Conservation (phyloP, 2,888 invertebrate species). For the Melangyna quadrimaculata region DNA sequence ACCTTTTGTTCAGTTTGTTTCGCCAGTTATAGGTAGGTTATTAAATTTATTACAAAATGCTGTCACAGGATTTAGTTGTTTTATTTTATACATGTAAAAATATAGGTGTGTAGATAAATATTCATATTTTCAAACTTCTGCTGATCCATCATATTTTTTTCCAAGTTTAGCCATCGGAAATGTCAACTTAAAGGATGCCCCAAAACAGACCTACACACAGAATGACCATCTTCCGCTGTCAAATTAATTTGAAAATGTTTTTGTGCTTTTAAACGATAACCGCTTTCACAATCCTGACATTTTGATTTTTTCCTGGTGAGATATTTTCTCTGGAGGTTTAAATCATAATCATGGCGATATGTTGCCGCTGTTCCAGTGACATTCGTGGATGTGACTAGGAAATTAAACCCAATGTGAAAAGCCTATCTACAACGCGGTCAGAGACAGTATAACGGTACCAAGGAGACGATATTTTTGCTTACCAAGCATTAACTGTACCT, state of each 20-base stretch:
- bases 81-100: too few relatives aligned
- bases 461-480: conserved; percentile 31
- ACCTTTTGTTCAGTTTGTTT: not conserved
- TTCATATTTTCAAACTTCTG: not conserved
- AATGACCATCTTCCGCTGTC: conserved; percentile 21
- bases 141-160: not conserved
- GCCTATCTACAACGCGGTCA: not conserved
- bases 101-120: not conserved
- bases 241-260: conserved; percentile 46
- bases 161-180: not conserved
- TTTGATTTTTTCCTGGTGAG: not conserved
- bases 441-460: conserved; percentile 39
- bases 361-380: not conserved
- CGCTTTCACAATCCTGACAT: conserved; percentile 29
- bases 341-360: not conserved
- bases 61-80: not conserved
- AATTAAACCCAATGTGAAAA: conserved; percentile 1
- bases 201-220: not conserved
- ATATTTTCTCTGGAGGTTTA: conserved; percentile 11
- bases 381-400: not conserved
- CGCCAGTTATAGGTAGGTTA: not conserved
- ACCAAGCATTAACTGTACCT: conserved; percentile 39
- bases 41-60: not conserved
- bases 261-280: conserved; percentile 27
- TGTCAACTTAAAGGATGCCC: not conserved